Evolutionary conservation across 2,888 invertebrate genomes (phyloP).

Genomic region (Dynastes tityus): DNA sequence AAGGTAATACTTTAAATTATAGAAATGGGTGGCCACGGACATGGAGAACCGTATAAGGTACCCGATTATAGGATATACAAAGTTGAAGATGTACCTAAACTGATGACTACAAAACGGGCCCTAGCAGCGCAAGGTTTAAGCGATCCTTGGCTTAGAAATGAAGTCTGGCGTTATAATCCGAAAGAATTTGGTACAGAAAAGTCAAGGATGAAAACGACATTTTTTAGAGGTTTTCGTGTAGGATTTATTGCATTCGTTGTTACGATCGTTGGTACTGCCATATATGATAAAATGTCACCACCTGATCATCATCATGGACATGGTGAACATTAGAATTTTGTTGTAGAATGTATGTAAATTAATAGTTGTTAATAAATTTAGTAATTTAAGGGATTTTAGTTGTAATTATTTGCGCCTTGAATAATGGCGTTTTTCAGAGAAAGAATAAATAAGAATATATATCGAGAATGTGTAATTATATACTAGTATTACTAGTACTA

Average conservation of each 20-base stretch:
- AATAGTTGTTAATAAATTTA: constrained; percentile 22
- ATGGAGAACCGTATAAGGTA: constrained; percentile 76
- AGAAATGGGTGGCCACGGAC: constrained; percentile 64
- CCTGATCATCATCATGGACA: constrained; percentile 69
- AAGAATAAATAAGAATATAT: too few relatives aligned
- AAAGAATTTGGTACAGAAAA: constrained; percentile 74
- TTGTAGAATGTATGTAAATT: constrained; percentile 48
- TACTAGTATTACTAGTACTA: too few relatives aligned
- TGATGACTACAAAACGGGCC: constrained; percentile 77
- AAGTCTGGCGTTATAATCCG: constrained; percentile 85
- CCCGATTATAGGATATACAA: constrained; percentile 84
- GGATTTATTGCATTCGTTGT: constrained; percentile 76
- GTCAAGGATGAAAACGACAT: constrained; percentile 68
- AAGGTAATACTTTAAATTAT: not conserved
- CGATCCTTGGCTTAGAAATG: constrained; percentile 93
- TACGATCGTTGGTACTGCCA: constrained; percentile 71
- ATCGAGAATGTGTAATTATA: too few relatives aligned
- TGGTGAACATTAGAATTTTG: constrained; percentile 67
- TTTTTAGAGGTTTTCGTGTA: constrained; percentile 78
- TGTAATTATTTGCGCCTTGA: too few relatives aligned
- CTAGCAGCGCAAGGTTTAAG: constrained; percentile 82
- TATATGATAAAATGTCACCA: constrained; percentile 64
- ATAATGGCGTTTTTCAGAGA: too few relatives aligned
- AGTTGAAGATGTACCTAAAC: constrained; percentile 79
- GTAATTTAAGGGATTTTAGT: not conserved